These are phyloP conservation scores for Lepus americanus DNA, from an alignment of 2,113 vertebrate species.

Conservation along the genomic window DNA sequence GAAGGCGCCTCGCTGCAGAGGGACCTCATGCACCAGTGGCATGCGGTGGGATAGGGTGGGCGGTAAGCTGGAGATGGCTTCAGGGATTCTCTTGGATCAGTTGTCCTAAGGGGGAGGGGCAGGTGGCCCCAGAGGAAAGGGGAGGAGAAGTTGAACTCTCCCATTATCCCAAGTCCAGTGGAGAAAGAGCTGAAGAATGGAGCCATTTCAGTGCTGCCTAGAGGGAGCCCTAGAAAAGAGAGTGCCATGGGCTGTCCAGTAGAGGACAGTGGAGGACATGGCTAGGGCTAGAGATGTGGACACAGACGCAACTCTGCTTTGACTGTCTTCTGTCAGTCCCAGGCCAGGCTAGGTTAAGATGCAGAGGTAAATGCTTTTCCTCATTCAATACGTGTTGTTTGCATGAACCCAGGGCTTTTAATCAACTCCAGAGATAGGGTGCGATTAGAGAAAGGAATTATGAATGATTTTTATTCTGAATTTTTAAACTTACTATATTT, in stretches of 20 bases:
- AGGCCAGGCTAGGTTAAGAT: slow-evolving; percentile 9
- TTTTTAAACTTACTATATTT: too few relatives aligned
- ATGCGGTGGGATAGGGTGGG: not conserved
- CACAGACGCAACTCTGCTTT: not conserved
- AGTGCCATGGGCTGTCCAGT: too few relatives aligned
- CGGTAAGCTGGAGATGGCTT: not conserved
- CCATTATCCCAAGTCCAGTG: not conserved
- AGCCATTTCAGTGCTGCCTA: too few relatives aligned
- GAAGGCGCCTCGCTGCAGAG: not conserved
- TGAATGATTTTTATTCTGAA: too few relatives aligned
- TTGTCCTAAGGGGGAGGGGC: too few relatives aligned
- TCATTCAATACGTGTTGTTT: not conserved
- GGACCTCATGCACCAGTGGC: not conserved
- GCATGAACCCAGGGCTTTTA: not conserved
- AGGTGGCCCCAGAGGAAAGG: not conserved
- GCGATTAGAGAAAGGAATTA: not conserved
- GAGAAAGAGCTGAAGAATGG: not conserved
- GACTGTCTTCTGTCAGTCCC: not conserved
- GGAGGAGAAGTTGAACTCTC: not conserved
- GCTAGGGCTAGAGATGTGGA: not conserved
- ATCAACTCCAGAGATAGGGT: not conserved
- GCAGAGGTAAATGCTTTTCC: not conserved
- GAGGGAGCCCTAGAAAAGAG: not conserved
- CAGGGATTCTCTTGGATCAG: not conserved
- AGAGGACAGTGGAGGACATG: not conserved